Percentiles rank a stretch among this genome's conserved stretches.
Evolutionary conservation across 2,888 invertebrate species (phyloP).

Genomic region (Morpho achilles): DNA sequence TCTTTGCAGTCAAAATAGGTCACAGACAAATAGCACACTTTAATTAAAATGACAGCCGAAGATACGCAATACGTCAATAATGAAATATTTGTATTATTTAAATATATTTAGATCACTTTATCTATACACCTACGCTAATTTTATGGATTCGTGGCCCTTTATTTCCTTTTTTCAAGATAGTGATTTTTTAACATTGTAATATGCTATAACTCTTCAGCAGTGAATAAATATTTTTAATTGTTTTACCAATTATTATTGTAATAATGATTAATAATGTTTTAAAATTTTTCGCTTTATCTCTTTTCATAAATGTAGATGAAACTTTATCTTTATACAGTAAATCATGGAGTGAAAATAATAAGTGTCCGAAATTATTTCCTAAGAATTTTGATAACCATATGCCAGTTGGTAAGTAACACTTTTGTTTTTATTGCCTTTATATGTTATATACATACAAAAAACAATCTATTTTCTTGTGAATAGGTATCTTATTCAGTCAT

Average conservation of each 20-base stretch:
- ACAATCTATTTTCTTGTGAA: too few relatives aligned
- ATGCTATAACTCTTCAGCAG: slow-evolving; percentile 17
- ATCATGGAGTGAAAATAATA: slow-evolving; percentile 66
- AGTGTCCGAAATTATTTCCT: slow-evolving; percentile 77
- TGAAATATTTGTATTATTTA: slow-evolving; percentile 22
- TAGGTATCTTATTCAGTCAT: too few relatives aligned
- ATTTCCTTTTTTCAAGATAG: slow-evolving; percentile 34
- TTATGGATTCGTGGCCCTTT: slow-evolving; percentile 38
- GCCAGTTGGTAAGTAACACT: slow-evolving; percentile 68
- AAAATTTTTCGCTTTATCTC: slow-evolving; percentile 41
- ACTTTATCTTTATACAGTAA: slow-evolving; percentile 61
- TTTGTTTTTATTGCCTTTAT: background rate
- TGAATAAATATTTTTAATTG: slow-evolving; percentile 18
- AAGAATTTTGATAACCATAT: slow-evolving; percentile 77
- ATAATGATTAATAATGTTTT: slow-evolving; percentile 27
- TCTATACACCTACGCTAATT: slow-evolving; percentile 48
- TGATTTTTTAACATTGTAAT: slow-evolving; percentile 18
- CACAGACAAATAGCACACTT: too few relatives aligned
- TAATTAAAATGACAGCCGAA: background rate
- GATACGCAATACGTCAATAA: slow-evolving; percentile 9
- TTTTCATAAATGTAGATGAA: slow-evolving; percentile 44
- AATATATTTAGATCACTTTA: slow-evolving; percentile 34
- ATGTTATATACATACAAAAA: too few relatives aligned
- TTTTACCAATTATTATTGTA: slow-evolving; percentile 18
- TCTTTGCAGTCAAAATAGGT: too few relatives aligned